Conservation (phyloP, 2,888 invertebrate species). For the Watsonalla cultraria region DNA sequence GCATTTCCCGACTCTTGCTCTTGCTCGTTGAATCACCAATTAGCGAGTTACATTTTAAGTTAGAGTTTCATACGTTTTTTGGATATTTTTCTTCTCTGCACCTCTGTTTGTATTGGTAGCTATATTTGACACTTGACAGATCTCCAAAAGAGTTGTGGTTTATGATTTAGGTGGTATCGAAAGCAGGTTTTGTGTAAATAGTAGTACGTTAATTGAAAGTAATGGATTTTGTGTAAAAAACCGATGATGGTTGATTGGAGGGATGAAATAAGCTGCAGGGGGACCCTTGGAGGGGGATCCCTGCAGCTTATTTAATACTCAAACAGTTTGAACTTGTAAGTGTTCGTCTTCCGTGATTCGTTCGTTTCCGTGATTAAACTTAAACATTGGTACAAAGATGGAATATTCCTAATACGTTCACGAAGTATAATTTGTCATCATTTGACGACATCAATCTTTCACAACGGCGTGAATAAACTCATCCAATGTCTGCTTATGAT, state of each 20-base stretch:
- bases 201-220: too few relatives aligned
- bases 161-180: too few relatives aligned
- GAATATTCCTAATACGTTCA: not conserved
- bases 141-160: too few relatives aligned
- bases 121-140: too few relatives aligned
- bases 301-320: too few relatives aligned
- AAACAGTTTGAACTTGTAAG: too few relatives aligned
- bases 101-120: not conserved
- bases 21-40: slow-evolving; percentile 9
- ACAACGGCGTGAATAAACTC: slow-evolving; percentile 3
- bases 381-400: not conserved
- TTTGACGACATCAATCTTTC: slow-evolving; percentile 18
- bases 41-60: slow-evolving; percentile 14
- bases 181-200: too few relatives aligned
- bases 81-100: not conserved
- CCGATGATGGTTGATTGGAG: too few relatives aligned
- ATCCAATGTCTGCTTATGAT: slow-evolving; percentile 10
- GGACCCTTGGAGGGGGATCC: too few relatives aligned
- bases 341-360: too few relatives aligned
- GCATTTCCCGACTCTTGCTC: slow-evolving; percentile 33
- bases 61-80: not conserved
- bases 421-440: slow-evolving; percentile 10
- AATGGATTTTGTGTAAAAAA: too few relatives aligned
- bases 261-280: too few relatives aligned
- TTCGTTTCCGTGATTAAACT: not conserved